Evolutionary conservation across 2,888 invertebrate species (phyloP).

Genomic region (Macrosiphum euphorbiae): DNA sequence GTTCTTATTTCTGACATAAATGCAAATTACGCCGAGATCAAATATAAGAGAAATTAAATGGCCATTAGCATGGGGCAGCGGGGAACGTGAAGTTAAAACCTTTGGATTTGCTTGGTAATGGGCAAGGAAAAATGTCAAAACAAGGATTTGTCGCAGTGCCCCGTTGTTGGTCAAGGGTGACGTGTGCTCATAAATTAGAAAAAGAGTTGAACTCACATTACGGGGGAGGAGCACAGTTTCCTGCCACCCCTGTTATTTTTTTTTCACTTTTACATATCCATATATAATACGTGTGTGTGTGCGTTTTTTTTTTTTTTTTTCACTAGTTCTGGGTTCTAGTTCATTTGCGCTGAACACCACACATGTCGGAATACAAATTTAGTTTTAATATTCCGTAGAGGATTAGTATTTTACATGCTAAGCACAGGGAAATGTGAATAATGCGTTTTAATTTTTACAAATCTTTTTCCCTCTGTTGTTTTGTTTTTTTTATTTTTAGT

Average conservation of each 20-base stretch:
- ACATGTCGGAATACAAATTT: conserved; percentile 57
- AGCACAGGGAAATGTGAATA: conserved; percentile 54
- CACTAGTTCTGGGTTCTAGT: conserved; percentile 39
- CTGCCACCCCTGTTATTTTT: neutral
- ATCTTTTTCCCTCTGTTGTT: conserved; percentile 22
- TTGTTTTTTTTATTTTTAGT: neutral
- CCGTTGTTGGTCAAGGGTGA: conserved; percentile 20
- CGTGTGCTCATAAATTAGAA: conserved; percentile 46
- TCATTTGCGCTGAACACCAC: conserved; percentile 39
- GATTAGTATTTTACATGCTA: conserved; percentile 57
- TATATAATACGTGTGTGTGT: neutral
- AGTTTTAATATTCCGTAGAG: conserved; percentile 63
- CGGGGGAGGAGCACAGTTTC: neutral
- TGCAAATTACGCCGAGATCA: conserved; percentile 30
- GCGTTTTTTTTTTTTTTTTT: conserved; percentile 2
- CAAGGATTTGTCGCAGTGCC: conserved; percentile 30
- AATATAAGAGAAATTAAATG: conserved; percentile 30
- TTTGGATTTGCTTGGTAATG: conserved; percentile 12
- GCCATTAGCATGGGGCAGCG: conserved; percentile 39
- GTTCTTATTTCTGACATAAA: conserved; percentile 11
- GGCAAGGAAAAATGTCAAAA: conserved; percentile 50
- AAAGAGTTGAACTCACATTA: conserved; percentile 41
- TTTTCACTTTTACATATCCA: conserved; percentile 23
- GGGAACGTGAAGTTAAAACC: conserved; percentile 10
- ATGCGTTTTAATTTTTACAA: conserved; percentile 56